Conservation (phyloP, 1,140 invertebrate genomes). For the Chironomus tepperi region DNA sequence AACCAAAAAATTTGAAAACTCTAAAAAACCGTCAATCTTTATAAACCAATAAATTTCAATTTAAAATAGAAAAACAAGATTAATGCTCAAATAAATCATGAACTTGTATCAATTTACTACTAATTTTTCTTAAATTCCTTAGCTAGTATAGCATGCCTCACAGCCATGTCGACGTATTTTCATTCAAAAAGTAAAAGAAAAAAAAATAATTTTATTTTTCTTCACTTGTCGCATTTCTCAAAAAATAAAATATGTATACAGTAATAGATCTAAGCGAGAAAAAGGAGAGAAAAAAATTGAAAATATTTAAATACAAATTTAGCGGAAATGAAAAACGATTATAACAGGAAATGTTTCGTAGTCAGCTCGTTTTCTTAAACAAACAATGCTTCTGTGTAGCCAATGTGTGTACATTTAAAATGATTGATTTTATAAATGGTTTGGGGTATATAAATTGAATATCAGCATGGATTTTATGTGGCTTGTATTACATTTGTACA, state of each 20-base stretch:
- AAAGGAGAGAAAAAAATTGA: not conserved
- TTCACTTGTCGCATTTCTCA: not conserved
- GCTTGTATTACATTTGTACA: too few relatives aligned
- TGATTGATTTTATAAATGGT: not conserved
- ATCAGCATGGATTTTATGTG: too few relatives aligned
- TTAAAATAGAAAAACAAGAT: too few relatives aligned
- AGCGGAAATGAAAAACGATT: constrained; percentile 12
- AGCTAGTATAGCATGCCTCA: too few relatives aligned
- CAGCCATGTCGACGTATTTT: too few relatives aligned
- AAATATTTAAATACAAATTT: constrained; percentile 15
- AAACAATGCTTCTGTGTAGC: constrained; percentile 7
- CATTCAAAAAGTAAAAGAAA: too few relatives aligned
- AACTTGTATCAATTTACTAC: too few relatives aligned
- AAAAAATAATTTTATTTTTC: not conserved
- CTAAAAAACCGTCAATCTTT: too few relatives aligned
- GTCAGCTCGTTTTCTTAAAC: constrained; percentile 1
- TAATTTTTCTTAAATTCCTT: not conserved
- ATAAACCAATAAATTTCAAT: too few relatives aligned
- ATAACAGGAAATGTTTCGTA: constrained; percentile 8
- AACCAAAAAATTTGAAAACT: too few relatives aligned
- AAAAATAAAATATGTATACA: not conserved
- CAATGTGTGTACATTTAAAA: constrained; percentile 14
- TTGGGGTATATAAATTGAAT: too few relatives aligned
- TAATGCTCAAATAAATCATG: too few relatives aligned
- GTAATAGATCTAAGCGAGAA: not conserved